Base-by-base conservation (phyloP, 2,797 vertebrate species). In the Hafferia zeledoni region DNA sequence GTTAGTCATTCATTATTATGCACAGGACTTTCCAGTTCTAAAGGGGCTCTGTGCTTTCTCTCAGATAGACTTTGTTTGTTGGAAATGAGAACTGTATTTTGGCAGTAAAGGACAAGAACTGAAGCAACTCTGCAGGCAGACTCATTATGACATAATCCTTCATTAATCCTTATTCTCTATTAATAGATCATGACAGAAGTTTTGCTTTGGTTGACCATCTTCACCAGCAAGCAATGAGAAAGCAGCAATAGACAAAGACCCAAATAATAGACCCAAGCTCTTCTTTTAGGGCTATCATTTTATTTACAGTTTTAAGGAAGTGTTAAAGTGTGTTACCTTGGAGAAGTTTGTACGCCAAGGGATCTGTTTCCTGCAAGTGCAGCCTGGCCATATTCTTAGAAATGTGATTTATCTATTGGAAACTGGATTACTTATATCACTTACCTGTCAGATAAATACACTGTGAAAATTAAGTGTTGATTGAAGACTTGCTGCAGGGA, bases 61-160 rank as follows among this genome's bases (percentile, higher is more conserved):
- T 98, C 98, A 98, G 98, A 98, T 98, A 98, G 98, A 98, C 98
- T 99, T 99, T 99, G 98, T 99, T 99, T 98, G 98, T 96, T 98
- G 98, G 98, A 98, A 98, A 98, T 98, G 98, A 98, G 98, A 98
- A 98, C 98, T 98, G 97, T 98, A 98, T 98, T 98, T 98, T 99
- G 99, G 99, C 98, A 98, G 98, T 97, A 97, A 96, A 97, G 96
- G 95, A 97, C 97, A 97, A 97, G 97, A 96, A 95, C 96, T 96
- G 97, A 96, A 97, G 96, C 97, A 97, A 96, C 98, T 98, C 97
- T 91, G 97, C 97, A 96, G 97, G 97, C 98, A 97, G 95, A 98
- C 97, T 98, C 98, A 98, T 98, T 98, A 97, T 98, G 98, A 98
- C 98, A 98, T 98, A 98, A 98, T 98, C 98, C 97, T 98, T 98